These are phyloP conservation scores for Acrocephalus scirpaceus DNA, from an alignment of 2,797 vertebrate species.

Conservation along the genomic window DNA sequence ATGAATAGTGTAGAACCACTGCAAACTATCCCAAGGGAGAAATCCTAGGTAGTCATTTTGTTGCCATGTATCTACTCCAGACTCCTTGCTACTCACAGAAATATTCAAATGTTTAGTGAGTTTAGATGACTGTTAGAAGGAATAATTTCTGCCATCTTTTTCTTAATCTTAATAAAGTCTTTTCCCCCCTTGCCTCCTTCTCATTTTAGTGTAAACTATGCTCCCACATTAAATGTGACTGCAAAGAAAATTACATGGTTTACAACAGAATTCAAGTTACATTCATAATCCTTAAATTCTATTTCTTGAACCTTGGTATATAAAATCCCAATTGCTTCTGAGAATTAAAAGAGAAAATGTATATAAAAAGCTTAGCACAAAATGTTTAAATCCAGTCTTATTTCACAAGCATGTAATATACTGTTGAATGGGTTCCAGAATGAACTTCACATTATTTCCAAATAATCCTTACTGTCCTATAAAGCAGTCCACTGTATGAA, in stretches of 20 bases:
- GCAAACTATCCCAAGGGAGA: not conserved
- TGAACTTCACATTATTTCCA: not conserved
- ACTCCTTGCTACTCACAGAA: not conserved
- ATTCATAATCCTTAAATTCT: not conserved
- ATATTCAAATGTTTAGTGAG: constrained; percentile 29
- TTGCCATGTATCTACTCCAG: constrained; percentile 10
- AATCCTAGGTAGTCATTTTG: not conserved
- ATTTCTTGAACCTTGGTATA: not conserved
- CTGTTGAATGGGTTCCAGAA: not conserved
- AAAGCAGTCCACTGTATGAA: not conserved
- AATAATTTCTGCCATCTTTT: constrained; percentile 23
- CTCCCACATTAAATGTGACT: not conserved
- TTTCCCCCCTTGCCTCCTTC: not conserved
- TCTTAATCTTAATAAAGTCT: constrained; percentile 7
- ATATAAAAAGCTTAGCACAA: not conserved
- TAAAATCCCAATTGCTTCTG: not conserved
- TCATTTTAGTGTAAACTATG: not conserved
- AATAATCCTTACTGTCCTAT: not conserved
- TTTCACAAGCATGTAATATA: not conserved
- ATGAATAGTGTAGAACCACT: not conserved
- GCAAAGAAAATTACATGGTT: not conserved
- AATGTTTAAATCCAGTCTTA: not conserved
- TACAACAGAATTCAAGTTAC: not conserved
- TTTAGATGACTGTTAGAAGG: not conserved
- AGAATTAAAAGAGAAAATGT: not conserved